A percentile compares a stretch with the other conserved stretches of the same genome.
These are phyloP conservation scores for Pherbina coryleti DNA, from an alignment of 2,888 invertebrate species.

Conservation along the genomic window DNA sequence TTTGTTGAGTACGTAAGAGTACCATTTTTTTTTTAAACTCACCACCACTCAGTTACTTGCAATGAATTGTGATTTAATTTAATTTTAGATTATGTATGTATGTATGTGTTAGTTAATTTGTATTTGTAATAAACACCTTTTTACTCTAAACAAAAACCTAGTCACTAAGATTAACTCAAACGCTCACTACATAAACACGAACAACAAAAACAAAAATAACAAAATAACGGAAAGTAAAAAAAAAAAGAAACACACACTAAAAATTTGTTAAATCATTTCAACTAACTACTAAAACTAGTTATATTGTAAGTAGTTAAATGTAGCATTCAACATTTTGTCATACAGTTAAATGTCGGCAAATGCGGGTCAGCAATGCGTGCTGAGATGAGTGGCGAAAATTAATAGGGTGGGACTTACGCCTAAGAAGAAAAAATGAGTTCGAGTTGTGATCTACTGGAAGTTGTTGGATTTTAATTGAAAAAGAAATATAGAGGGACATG, in stretches of 20 bases:
- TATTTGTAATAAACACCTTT: conserved; percentile 7
- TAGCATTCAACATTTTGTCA: neutral
- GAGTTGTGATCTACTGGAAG: neutral
- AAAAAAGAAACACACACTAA: neutral
- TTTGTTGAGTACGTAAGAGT: neutral
- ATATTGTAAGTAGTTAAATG: neutral
- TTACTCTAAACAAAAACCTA: neutral
- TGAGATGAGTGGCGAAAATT: too few relatives aligned
- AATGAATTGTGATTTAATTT: conserved; percentile 45
- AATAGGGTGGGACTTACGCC: too few relatives aligned
- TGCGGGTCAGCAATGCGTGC: conserved; percentile 27
- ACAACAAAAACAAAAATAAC: neutral
- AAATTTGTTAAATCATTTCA: neutral
- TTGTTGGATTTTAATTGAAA: neutral
- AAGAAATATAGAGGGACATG: too few relatives aligned
- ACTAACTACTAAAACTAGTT: neutral
- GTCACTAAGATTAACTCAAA: neutral
- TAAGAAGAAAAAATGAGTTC: neutral
- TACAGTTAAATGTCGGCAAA: conserved; percentile 23
- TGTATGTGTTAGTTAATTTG: conserved; percentile 24
- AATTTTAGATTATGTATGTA: conserved; percentile 27
- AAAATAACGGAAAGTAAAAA: neutral
- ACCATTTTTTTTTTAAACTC: neutral
- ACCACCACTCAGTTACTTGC: conserved; percentile 37
- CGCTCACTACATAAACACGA: conserved; percentile 1